Evolutionary conservation across 2,888 invertebrate genomes (phyloP), one percentile per base, ranked within the genome.

Genomic region (Perizoma affinitatum): DNA sequence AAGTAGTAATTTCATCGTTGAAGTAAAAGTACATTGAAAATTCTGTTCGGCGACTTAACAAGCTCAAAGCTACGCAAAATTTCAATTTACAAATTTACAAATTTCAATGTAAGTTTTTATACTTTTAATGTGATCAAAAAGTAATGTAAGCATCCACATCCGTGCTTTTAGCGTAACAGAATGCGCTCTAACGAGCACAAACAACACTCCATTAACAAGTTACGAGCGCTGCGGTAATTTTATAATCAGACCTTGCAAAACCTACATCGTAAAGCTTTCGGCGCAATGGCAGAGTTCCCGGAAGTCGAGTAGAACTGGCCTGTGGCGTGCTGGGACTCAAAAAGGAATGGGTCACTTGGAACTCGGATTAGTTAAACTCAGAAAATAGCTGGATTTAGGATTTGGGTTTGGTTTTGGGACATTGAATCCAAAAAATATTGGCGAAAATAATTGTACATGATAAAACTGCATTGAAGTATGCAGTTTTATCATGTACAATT

Each of bases 241-340:
- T 79, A 83, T 83, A 82, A 84, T 80, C 82, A 75, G 71, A 73
- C 70, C 74, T 69, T 70, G 70, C 69, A 76, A 78, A 81, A 76
- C 76, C 79, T 76, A 83, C 81, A 80, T 77, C 74, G 79, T 77
- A 80, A 81, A 83, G 81, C 83, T 83, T 83, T 86, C 78, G 80
- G 72, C 73, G 72, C 71, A 41, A 58, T 53, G 57, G 49, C 40
- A 50, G 58, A 50, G 41, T 42, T 48, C 46, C 11, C 42, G 54
- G 53, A 64, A 52, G 45, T 52, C 75, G 62, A 75, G 71, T 46
- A n/a, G 34, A 9, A 34, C 42, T 44, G 35, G 50, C 42, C 50
- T 41, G 38, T 9, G 6, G 5, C 38, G 11, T 6, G 11, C 40
- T 22, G 40, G 40, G 8, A 5, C n/a, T 1, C 1, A 9, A 33